Evolutionary conservation across 2,113 vertebrate genomes (phyloP), one percentile per base, ranked within the genome.

Genomic region (Alethe castanea): DNA sequence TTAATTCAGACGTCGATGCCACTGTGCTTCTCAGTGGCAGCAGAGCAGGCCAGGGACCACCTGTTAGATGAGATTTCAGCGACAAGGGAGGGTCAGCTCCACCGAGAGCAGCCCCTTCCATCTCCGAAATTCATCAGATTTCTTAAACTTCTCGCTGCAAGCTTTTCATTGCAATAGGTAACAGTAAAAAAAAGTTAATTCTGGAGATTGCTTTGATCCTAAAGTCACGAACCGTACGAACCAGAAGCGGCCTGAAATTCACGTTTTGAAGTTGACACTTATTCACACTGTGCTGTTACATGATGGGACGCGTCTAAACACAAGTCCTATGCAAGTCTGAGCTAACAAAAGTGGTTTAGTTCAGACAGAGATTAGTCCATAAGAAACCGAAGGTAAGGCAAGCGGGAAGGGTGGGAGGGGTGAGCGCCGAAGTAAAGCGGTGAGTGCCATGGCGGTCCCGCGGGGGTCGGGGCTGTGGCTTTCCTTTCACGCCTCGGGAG

Each of bases 361-460:
- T 36, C 10, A 18, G 1, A 48, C 19, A 29, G 1, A 11, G 13
- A 25, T 45, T 5, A 60, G 42, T 5, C 22, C 7, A 24, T 1
- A 42, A 40, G 35, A 3, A 8, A 50, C 23, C 7, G 6, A 28
- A 33, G 53, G 5, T 4, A 22, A 71, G 9, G 38, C 1, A 24
- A 7, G 9, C 1, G 9, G 8, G 29, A 5, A 24, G 25, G 11
- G 20, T 0, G 20, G 35, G 24, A 23, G 5, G 15, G 3, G 53
- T 24, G 18, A 40, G 5, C 3, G 19, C 47, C 4, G 57, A 22
- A 25, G 24, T 8, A 42, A 18, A 0, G 8, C 17, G 20, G 25
- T 5, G 17, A n/a, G 19, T 0, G 20, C 28, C 9, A 2, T 0
- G 9, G 14, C 1, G 7, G 29, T 4, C 5, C 29, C 12, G 9